Evolutionary conservation across 1,140 invertebrate genomes (phyloP), one percentile per base, ranked within the genome.

Genomic region (Drosophila nebulosa): DNA sequence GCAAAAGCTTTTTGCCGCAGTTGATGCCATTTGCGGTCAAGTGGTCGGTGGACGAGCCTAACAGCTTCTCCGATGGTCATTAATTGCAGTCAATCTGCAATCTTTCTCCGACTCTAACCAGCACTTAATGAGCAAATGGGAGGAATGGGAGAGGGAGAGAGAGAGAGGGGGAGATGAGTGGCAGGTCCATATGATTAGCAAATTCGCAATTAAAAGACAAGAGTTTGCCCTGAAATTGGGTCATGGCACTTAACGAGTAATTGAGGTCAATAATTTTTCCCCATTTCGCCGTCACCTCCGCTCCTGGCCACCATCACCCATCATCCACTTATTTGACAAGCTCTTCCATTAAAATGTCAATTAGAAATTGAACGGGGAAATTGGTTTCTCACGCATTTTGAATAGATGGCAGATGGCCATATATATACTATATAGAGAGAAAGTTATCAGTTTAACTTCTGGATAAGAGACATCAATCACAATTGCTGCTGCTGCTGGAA

Each of bases 181-280:
- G 51, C 14, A 35, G 12, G 68, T 16, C 62, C 39, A 46, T 18
- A 73, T 74, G 56, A 74, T 74, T 74, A 74, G 71, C 71, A 50
- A 74, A 74, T 55, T 63, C 74, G 62, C 74, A 74, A 75, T 74
- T 68, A 64, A 46, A 68, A 75, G 64, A 68, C 71, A 63, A 74
- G 71, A 64, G 71, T 56, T 61, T 52, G 42, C 24, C 36, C 36
- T 9, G 22, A 32, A 67, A 74, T 70, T 74, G 36, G 78, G 78
- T 81, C 74, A 78, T 10, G 57, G 18, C n/a, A 16, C 57, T 35
- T 53, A 30, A 42, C 42, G 14, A 65, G 62, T 46, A 64, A 46
- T 63, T 27, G 14, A 51, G 18, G 9, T 22, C 36, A 55, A 24
- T 32, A 24, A 14, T 12, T 32, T 30, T 7, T 39, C 6, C 16